Conservation (phyloP, 2,113 vertebrate genomes). For the Gila orcuttii region DNA sequence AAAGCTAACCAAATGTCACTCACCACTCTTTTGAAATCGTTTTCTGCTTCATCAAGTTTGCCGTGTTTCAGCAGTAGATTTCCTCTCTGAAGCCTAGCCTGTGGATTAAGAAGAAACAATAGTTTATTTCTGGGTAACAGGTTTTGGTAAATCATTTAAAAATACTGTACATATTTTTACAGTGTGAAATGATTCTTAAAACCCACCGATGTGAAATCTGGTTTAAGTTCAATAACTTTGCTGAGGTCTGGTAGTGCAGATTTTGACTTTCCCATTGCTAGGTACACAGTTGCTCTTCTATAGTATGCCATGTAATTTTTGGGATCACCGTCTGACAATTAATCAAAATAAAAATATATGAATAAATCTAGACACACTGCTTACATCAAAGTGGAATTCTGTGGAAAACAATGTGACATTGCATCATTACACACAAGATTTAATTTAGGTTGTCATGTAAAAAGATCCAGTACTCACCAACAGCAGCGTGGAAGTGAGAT, state of each 20-base stretch:
- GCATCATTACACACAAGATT: not conserved
- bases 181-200: not conserved
- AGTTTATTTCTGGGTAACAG: not conserved
- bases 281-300: constrained; percentile 94
- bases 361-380: not conserved
- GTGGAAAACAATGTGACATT: not conserved
- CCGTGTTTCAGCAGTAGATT: constrained; percentile 93
- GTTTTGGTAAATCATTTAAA: not conserved
- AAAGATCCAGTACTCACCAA: constrained; percentile 80
- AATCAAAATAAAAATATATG: not conserved
- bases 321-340: constrained; percentile 87
- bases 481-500: constrained; percentile 95
- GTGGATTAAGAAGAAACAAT: constrained; percentile 7
- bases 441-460: not conserved
- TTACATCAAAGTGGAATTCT: not conserved
- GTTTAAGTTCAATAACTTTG: constrained; percentile 95
- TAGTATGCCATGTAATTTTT: constrained; percentile 96
- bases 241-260: constrained; percentile 94
- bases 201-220: constrained; percentile 95
- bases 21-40: constrained; percentile 96
- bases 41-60: constrained; percentile 92
- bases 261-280: constrained; percentile 98
- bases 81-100: constrained; percentile 96
- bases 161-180: not conserved
- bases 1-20: constrained; percentile 62